Base-by-base conservation (phyloP, 2,797 vertebrate genomes). In the Tinamus major region DNA sequence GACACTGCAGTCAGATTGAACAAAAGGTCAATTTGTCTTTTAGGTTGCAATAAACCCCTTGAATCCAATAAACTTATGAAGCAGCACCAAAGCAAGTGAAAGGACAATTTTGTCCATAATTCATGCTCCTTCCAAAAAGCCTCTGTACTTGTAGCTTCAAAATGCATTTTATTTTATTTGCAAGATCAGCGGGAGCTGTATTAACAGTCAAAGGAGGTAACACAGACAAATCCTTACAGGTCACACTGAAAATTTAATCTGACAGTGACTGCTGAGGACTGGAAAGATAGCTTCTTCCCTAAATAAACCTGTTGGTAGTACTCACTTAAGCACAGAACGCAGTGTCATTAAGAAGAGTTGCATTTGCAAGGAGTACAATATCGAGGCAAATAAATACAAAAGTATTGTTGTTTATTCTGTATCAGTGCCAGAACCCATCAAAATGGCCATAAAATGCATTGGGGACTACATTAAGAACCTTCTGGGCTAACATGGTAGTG, bases 1-100 rank as follows among this genome's bases (percentile, higher is more conserved):
- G 58, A 75, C n/a, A 46, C 39, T 92, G 81, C 90, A 83, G 62
- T 92, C 93, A 95, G 92, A 85, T 76, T 75, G 79, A 87, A 79
- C 69, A 76, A 48, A 94, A 94, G 94, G 86, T 94, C 92, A 90
- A 46, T 69, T 89, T 85, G 81, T 92, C 76, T 85, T 94, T 65
- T 29, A 92, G 85, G 78, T 59, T 79, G 42, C 74, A 89, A 56
- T 5, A 19, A 86, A 91, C 59, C 10, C 90, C 77, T 79, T 42
- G 51, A 83, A 90, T 58, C 27, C 69, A 55, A 76, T 80, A 35
- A 87, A 94, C 13, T 69, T 89, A 79, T 15, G 31, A 90, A 89
- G 29, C n/a, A 62, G 33, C 26, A 59, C 59, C 15, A 85, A 51
- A 13, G 21, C 19, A 31, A 67, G 55, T 59, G 85, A 87, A 91